phyloP scores from a whole-genome alignment of 2,888 invertebrate genomes.

The Balanococcus diminutus region DNA sequence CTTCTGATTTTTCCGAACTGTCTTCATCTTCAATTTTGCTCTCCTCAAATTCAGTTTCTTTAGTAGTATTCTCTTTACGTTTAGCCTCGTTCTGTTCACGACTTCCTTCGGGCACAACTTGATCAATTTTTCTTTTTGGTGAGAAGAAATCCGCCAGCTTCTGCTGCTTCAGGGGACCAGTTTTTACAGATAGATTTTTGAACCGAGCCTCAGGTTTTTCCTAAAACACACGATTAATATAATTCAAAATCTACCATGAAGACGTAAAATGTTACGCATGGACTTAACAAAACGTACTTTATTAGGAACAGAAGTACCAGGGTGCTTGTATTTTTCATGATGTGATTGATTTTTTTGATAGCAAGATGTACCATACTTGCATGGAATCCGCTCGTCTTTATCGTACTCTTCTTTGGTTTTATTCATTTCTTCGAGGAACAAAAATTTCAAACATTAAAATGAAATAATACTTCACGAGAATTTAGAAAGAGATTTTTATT shows the following conservation, averaged over 20 bases:
- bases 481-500: not conserved
- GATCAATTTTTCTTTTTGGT: not conserved
- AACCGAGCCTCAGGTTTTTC: not conserved
- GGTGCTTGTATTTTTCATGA: slow-evolving; percentile 77
- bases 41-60: not conserved
- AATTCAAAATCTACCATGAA: too few relatives aligned
- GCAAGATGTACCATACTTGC: slow-evolving; percentile 80
- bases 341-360: slow-evolving; percentile 82
- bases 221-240: not conserved
- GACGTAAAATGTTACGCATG: not conserved
- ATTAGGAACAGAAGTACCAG: slow-evolving; percentile 63
- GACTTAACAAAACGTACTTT: slow-evolving; percentile 53
- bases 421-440: not conserved
- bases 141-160: slow-evolving; percentile 11
- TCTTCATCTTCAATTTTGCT: not conserved
- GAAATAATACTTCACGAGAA: too few relatives aligned
- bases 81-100: not conserved
- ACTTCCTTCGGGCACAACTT: not conserved
- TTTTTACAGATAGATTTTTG: slow-evolving; percentile 34
- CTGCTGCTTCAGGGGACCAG: slow-evolving; percentile 1
- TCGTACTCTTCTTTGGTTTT: not conserved
- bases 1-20: not conserved
- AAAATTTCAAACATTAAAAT: too few relatives aligned
- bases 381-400: slow-evolving; percentile 66
- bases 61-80: not conserved